phyloP scores from a whole-genome alignment of 2,888 invertebrate species.

The Priapulus caudatus region DNA sequence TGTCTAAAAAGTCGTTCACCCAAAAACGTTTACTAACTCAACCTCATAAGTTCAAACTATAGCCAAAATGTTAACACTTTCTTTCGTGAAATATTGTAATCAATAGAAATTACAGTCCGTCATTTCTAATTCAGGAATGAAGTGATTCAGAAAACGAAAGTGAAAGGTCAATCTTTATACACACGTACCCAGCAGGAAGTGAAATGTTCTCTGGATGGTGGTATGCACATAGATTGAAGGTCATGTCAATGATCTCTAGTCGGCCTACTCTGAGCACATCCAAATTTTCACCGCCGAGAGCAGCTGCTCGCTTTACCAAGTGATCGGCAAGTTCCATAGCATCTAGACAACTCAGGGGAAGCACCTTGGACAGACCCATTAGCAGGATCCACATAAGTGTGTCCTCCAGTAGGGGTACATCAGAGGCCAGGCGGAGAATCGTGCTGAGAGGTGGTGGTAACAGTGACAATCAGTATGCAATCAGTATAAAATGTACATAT shows the following conservation, averaged over 20 bases:
- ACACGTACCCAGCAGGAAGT: constrained; percentile 64
- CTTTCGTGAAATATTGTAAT: too few relatives aligned
- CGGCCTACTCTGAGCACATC: constrained; percentile 36
- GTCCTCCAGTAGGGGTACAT: constrained; percentile 72
- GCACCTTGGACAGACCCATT: constrained; percentile 58
- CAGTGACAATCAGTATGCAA: neutral
- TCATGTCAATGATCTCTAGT: constrained; percentile 66
- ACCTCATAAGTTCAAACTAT: constrained; percentile 6
- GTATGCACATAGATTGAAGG: constrained; percentile 80
- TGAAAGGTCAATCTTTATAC: too few relatives aligned
- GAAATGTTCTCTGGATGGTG: constrained; percentile 83
- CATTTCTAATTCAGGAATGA: too few relatives aligned
- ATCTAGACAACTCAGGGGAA: constrained; percentile 62
- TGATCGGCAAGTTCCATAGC: constrained; percentile 74
- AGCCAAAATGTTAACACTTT: too few relatives aligned
- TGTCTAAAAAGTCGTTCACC: neutral
- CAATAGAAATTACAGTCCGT: too few relatives aligned
- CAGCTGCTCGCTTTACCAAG: constrained; percentile 68
- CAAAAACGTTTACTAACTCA: too few relatives aligned
- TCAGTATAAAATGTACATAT: constrained; percentile 4
- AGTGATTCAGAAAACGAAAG: too few relatives aligned
- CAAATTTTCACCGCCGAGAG: constrained; percentile 51
- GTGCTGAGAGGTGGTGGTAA: constrained; percentile 38
- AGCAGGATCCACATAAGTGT: constrained; percentile 67
- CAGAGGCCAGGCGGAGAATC: constrained; percentile 65